Conservation (phyloP, 2,113 vertebrate species). For the Clarias macrocephalus region DNA sequence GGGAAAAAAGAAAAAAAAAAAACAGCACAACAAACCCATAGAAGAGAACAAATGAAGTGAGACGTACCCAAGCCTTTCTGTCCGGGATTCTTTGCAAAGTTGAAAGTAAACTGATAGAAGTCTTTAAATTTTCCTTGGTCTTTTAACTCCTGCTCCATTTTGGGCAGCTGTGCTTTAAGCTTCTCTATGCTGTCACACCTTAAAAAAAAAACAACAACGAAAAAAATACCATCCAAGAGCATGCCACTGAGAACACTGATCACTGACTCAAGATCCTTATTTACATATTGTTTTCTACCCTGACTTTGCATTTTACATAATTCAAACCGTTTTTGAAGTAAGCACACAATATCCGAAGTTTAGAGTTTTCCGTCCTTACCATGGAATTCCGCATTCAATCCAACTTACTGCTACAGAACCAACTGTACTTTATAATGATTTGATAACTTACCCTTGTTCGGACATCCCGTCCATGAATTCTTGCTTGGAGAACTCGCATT, state of each 20-base stretch:
- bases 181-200: slow-evolving; percentile 91
- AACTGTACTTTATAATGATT: neutral
- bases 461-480: slow-evolving; percentile 93
- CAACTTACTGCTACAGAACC: too few relatives aligned
- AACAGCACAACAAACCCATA: neutral
- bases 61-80: slow-evolving; percentile 92
- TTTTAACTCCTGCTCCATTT: slow-evolving; percentile 90
- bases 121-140: slow-evolving; percentile 89
- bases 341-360: neutral
- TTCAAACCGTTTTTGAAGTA: neutral
- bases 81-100: slow-evolving; percentile 92
- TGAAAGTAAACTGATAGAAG: slow-evolving; percentile 96
- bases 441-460: slow-evolving; percentile 83
- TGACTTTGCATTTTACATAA: neutral
- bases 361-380: neutral
- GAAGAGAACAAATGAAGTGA: neutral
- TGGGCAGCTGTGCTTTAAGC: slow-evolving; percentile 84
- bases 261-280: slow-evolving; percentile 3
- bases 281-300: slow-evolving; percentile 2
- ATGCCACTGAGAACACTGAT: neutral
- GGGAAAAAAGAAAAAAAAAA: neutral
- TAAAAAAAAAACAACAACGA: slow-evolving; percentile 56
- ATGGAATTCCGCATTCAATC: neutral
- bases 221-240: neutral
- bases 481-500: slow-evolving; percentile 93